Base-by-base conservation (phyloP, 1,140 invertebrate genomes). In the Drosophila nikananu region DNA sequence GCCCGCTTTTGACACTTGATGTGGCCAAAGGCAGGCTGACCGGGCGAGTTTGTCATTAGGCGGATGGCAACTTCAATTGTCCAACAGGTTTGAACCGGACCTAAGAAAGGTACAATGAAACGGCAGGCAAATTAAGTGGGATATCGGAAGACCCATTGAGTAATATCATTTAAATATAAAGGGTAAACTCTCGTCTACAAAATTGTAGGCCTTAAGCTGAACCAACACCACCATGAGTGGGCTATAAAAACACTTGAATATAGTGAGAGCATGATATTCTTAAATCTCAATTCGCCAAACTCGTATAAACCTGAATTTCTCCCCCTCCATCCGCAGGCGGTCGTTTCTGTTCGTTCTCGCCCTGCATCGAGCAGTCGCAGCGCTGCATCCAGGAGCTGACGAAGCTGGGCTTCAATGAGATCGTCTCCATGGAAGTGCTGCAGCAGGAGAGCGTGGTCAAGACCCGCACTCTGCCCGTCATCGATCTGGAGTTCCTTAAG, bases 341-440 rank as follows among this genome's bases (percentile, higher is more conserved):
- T 25, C 95, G 98, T 80, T 95, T 99, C 54, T 99, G 98, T 93
- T 98, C 98, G 1, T 99, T 99, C 94, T 99, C 98, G 4, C 99
- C 99, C 0, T 99, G 99, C 92, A 99, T 99, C 77, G 98, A 99
- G 94, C 99, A 99, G 95, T 98, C 99, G 2, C 98, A 99, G 93
- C 95, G 96, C 79, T 98, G 97, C 7, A 97, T 96, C 93, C 84
- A 94, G 52, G 95, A 94, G 55, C 94, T 99, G 39, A 91, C 94
- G 52, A 94, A 95, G 52, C 90, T 95, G 44, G 97, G 97, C 10
- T 99, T 99, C 90, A 94, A 96, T 55, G 97, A 98, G 79, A 94
- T 99, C 35, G 94, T 95, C 76, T 99, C 98, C 2, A 94, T 97
- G 91, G 98, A 99, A 93, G 97, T 98, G 91, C 93, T 99, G 52